Base-by-base conservation (phyloP, 1,140 invertebrate genomes). In the Grapholita molesta region DNA sequence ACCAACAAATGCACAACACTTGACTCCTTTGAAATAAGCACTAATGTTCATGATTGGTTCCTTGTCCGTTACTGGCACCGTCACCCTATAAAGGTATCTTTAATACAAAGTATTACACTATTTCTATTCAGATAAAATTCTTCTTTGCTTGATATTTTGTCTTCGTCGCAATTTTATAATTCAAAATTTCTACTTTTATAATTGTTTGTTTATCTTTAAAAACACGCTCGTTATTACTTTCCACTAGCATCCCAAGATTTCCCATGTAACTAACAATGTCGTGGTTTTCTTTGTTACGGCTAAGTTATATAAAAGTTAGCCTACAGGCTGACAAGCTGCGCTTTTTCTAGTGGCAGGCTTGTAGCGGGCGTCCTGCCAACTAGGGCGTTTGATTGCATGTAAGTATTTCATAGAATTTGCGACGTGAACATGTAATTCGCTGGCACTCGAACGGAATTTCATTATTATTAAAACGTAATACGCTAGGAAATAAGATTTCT, bases 391-490 rank as follows among this genome's bases (percentile, higher is more conserved):
- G 55, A 61, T 61, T 15, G 55, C 25, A 61, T 61, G 55, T 61
- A 61, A 61, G 55, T 61, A 61, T 61, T 61, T 61, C 25, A 61
- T 28, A 57, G 6, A 61, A 61, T 28, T 61, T 61, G 55, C 55
- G n/a, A 61, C 25, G 55, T 32, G 24, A 61, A 61, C 55, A 61
- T 61, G 25, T 48, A 21, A 48, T 21, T 48, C 42, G 42, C 42
- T 48, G 42, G 42, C 42, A 48, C 42, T 21, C 18, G 42, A 48
- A 48, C 42, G 42, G 42, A 48, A 48, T 48, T 48, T 21, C 42
- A 48, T 48, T 48, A 48, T 48, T 21, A 48, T 48, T 18, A 21
- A 48, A 48, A 21, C 42, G 42, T 21, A 21, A 21, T 18, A 48
- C 18, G 18, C 42, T 48, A 48, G 6, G 12, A 15, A 48, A 48